phyloP scores from a whole-genome alignment of 1,140 invertebrate species.

The Pomacea maculata region DNA sequence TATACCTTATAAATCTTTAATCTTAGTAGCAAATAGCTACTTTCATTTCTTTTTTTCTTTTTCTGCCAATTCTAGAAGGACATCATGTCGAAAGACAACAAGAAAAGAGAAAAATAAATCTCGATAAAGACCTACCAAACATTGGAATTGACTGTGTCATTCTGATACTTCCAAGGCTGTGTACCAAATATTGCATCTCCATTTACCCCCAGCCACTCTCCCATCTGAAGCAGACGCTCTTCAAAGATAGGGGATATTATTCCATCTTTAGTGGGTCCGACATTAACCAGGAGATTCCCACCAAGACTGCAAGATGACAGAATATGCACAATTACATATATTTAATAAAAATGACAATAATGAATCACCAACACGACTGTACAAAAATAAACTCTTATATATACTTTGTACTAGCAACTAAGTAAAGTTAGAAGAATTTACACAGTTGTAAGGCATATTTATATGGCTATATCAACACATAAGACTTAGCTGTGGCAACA shows the following conservation, averaged over 20 bases:
- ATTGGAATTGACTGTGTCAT: conserved; percentile 75
- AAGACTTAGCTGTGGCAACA: too few relatives aligned
- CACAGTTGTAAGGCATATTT: too few relatives aligned
- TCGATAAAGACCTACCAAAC: conserved; percentile 37
- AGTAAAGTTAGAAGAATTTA: too few relatives aligned
- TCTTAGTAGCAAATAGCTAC: neutral
- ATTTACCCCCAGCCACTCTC: conserved; percentile 82
- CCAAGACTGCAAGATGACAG: conserved; percentile 73
- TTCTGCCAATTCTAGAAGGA: neutral
- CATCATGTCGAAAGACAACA: neutral
- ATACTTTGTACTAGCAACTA: too few relatives aligned
- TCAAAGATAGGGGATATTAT: conserved; percentile 88
- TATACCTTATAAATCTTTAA: neutral
- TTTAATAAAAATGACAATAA: too few relatives aligned
- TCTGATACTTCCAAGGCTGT: conserved; percentile 77
- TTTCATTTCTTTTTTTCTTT: neutral
- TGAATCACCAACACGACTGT: too few relatives aligned
- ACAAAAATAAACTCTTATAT: too few relatives aligned
- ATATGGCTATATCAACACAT: too few relatives aligned
- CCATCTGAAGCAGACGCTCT: conserved; percentile 79
- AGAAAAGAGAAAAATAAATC: neutral
- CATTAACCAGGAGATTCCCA: conserved; percentile 89
- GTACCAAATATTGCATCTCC: conserved; percentile 90
- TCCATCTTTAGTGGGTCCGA: conserved; percentile 91
- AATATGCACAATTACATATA: too few relatives aligned